Percentiles rank a stretch among this genome's conserved stretches.
Evolutionary conservation across 2,888 invertebrate genomes (phyloP).

Genomic region (Amphipyra tragopoginis): DNA sequence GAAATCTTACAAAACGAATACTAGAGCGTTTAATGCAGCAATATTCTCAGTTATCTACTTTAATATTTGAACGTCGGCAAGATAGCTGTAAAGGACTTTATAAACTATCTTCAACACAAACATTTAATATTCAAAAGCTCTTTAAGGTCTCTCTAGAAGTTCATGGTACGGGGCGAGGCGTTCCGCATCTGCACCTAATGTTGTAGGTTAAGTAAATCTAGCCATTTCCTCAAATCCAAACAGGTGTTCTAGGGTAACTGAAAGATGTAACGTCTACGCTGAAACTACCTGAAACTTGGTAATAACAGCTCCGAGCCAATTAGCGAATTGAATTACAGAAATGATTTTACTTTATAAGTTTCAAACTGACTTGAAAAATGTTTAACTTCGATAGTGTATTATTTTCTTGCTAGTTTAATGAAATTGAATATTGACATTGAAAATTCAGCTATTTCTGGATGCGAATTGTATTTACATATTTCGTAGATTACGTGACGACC

Average conservation of each 20-base stretch:
- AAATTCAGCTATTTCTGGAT: neutral
- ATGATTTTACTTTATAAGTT: constrained; percentile 44
- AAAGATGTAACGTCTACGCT: constrained; percentile 57
- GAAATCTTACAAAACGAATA: neutral
- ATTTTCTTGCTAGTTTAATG: too few relatives aligned
- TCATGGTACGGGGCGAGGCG: constrained; percentile 15
- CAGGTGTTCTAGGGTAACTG: constrained; percentile 58
- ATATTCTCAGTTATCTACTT: constrained; percentile 14
- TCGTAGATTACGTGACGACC: neutral
- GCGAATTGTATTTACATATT: neutral
- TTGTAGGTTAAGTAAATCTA: constrained; percentile 62
- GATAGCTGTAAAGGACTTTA: constrained; percentile 10
- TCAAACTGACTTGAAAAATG: constrained; percentile 6
- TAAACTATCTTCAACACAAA: constrained; percentile 23
- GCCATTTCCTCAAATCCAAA: constrained; percentile 52
- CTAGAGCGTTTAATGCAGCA: neutral
- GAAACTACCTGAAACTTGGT: constrained; percentile 59
- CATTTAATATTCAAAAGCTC: constrained; percentile 44
- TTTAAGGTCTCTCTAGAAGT: constrained; percentile 30
- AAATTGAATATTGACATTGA: neutral
- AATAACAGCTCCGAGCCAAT: constrained; percentile 66
- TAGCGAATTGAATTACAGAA: constrained; percentile 62
- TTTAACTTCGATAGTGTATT: neutral
- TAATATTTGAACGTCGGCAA: constrained; percentile 14
- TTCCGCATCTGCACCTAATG: constrained; percentile 34